Percentiles rank a stretch among this genome's conserved stretches.
phyloP scores from a whole-genome alignment of 2,113 vertebrate species.

The Daphoenositta chrysoptera region DNA sequence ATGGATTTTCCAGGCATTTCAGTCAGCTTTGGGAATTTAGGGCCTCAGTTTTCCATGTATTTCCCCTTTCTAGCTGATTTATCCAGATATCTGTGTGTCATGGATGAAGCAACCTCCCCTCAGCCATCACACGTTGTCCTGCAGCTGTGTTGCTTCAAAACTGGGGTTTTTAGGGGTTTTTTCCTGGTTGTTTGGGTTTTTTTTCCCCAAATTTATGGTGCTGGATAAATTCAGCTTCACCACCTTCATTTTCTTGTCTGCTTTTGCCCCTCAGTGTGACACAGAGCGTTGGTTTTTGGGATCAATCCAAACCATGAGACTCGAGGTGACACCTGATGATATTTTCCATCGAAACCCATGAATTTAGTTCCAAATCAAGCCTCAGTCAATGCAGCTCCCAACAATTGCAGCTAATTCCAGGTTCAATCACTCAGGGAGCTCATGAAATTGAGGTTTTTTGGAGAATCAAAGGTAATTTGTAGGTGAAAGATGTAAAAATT shows the following conservation, averaged over 20 bases:
- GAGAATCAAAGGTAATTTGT: not conserved
- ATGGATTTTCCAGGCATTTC: not conserved
- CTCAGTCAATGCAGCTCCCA: not conserved
- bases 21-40: not conserved
- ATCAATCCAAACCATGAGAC: not conserved
- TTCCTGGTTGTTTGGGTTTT: accelerated
- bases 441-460: not conserved
- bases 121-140: accelerated
- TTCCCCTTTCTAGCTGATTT: not conserved
- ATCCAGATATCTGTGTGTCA: not conserved
- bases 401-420: not conserved
- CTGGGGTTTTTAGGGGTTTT: accelerated
- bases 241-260: not conserved
- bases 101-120: not conserved
- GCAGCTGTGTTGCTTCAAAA: not conserved
- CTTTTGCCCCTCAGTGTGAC: not conserved
- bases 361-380: not conserved
- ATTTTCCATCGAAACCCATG: not conserved
- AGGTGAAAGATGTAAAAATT: not conserved
- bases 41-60: not conserved
- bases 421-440: not conserved
- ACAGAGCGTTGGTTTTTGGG: not conserved
- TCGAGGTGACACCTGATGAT: not conserved
- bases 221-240: not conserved
- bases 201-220: not conserved